Base-by-base conservation (phyloP, 2,113 vertebrate genomes). In the Lanius collurio region DNA sequence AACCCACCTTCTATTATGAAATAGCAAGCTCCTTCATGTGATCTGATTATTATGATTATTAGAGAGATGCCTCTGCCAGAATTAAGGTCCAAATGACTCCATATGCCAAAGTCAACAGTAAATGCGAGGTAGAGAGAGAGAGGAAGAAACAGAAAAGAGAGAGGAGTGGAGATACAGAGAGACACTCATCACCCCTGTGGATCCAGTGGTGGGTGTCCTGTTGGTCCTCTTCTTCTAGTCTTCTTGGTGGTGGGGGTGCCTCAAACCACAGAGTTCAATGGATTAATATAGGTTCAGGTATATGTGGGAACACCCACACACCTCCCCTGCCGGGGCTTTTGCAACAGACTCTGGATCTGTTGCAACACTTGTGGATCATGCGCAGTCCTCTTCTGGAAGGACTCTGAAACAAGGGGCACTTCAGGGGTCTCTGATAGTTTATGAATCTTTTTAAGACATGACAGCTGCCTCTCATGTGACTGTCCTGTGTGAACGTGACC, bases 341-440 rank as follows among this genome's bases (percentile, higher is more conserved):
- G 16, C 11, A 50, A 31, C 13, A 50, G 52, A 21, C 4, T 6
- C 30, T 8, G 4, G 24, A 49, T 49, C 6, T 75, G 19, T 30
- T n/a, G 30, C 24, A 57, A n/a, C 52, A 41, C 30, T 30, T 15
- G 13, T 2, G 42, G 35, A 26, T 67, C 35, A 20, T 0, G 0
- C 20, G 24, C 50, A 30, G 42, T 49, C 19, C 20, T 49, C 30
- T 57, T 49, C 8, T 35, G 24, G 35, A 85, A 67, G 13, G 26
- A 35, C 26, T 67, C 62, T 42, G 35, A 76, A 75, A 67, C 35
- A 13, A 22, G 30, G 19, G 23, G 12, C 22, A 10, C 2, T 3
- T 33, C 2, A 9, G 18, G 15, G 5, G 6, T 42, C 30, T 35
- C 26, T 67, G 24, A 57, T 16, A 35, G 42, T 30, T 75, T 65